Base-by-base conservation (phyloP, 2,888 invertebrate species). In the Oscheius sp. region DNA sequence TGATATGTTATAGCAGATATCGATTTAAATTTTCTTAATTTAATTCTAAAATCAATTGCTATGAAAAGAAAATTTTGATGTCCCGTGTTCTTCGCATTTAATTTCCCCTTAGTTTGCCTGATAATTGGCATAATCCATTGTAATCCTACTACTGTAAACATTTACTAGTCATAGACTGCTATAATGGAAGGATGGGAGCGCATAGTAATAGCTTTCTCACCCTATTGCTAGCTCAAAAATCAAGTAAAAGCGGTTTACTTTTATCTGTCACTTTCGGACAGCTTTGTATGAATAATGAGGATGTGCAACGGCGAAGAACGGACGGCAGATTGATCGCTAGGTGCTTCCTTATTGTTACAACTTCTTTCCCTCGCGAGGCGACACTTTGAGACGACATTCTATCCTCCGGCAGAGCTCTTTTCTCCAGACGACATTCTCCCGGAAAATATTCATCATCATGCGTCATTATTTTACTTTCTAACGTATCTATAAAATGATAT, bases 311-410 rank as follows among this genome's bases (percentile, higher is more conserved):
- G 22, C 44, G 59, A 59, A 59, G 57, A 57, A 38, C 57, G 57
- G n/a, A n/a, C 33, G 33, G 36, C 44, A 59, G 59, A 59, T 59
- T 59, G 59, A 59, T 59, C 59, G 41, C 59, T 20, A 59, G 59
- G 24, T 59, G 59, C 44, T 59, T 59, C 59, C 59, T 59, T 59
- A 59, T 59, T 59, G 59, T 59, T 59, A 59, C 59, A 59, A 59
- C 59, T 28, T 41, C 41, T n/a, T 14, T n/a, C n/a, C n/a, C n/a
- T n/a, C n/a, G 32, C n/a, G 54, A 59, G 59, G 41, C 59, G 59
- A 59, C 59, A 59, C 59, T 59, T 59, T 28, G 59, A 59, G 41
- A 41, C 59, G 59, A 59, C 59, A 59, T 59, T 44, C 59, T 44
- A 59, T 59, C 41, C 44, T 32, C 59, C 41, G 59, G 41, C 59